Evolutionary conservation across 2,888 invertebrate genomes (phyloP).

Genomic region (Platycnemis pennipes): DNA sequence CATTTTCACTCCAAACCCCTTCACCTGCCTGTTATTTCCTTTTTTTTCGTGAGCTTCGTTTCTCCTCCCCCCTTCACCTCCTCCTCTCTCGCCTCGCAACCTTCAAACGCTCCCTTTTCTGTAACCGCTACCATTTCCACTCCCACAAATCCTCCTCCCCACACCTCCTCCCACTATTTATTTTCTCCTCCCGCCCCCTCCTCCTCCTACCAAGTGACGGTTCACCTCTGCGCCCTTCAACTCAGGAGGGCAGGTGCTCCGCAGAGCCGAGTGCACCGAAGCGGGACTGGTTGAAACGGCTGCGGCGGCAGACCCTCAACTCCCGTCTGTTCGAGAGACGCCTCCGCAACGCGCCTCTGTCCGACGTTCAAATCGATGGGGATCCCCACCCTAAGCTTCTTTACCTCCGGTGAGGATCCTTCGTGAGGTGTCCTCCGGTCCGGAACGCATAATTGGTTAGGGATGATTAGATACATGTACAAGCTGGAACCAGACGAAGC

Average conservation of each 20-base stretch:
- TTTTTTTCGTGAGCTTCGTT: not conserved
- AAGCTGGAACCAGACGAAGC: too few relatives aligned
- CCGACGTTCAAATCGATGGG: too few relatives aligned
- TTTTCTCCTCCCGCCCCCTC: not conserved
- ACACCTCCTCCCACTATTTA: not conserved
- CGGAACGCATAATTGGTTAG: too few relatives aligned
- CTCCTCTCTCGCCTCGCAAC: not conserved
- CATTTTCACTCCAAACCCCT: not conserved
- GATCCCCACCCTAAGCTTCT: too few relatives aligned
- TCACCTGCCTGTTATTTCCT: not conserved
- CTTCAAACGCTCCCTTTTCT: not conserved
- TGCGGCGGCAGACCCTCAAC: not conserved
- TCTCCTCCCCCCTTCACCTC: not conserved
- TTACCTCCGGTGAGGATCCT: too few relatives aligned
- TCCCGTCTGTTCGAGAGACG: too few relatives aligned
- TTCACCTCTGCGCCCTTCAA: not conserved
- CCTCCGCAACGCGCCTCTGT: not conserved
- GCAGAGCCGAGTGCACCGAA: not conserved
- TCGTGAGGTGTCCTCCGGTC: too few relatives aligned
- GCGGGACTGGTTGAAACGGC: not conserved
- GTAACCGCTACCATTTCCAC: conserved; percentile 7
- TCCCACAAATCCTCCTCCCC: not conserved
- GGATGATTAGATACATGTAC: too few relatives aligned
- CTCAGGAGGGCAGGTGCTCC: not conserved
- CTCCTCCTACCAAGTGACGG: not conserved